Conservation (phyloP, 2,797 vertebrate species). For the Fratercula arctica region DNA sequence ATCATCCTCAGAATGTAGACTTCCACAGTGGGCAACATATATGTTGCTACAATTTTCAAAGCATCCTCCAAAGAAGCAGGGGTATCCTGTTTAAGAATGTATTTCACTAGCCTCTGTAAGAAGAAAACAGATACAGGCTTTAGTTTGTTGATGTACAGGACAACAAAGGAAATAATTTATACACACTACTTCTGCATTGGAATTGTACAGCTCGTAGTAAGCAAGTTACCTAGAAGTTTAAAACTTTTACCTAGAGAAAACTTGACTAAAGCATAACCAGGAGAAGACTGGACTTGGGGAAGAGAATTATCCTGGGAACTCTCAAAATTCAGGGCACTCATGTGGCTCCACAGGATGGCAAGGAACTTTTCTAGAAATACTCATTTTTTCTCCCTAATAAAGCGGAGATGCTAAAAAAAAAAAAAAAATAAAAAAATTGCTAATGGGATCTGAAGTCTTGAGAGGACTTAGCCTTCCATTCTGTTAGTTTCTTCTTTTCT, state of each 20-base stretch:
- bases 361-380: background rate
- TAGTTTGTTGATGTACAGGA: background rate
- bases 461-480: background rate
- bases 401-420: background rate
- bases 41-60: conserved; percentile 86
- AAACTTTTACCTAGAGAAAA: background rate
- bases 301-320: background rate
- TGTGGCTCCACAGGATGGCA: background rate
- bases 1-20: conserved; percentile 85
- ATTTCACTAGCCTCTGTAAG: conserved; percentile 85
- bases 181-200: background rate
- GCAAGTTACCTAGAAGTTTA: background rate
- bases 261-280: background rate
- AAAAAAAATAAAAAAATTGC: background rate
- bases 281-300: background rate
- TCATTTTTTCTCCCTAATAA: background rate
- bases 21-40: conserved; percentile 84
- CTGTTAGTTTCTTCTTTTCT: background rate
- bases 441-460: background rate
- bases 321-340: background rate
- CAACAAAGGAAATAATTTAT: background rate
- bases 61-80: conserved; percentile 89
- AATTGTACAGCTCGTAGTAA: background rate
- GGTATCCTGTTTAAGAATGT: conserved; percentile 90
- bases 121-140: background rate